Evolutionary conservation across 2,888 invertebrate species (phyloP).

Genomic region (Venusia cambrica): DNA sequence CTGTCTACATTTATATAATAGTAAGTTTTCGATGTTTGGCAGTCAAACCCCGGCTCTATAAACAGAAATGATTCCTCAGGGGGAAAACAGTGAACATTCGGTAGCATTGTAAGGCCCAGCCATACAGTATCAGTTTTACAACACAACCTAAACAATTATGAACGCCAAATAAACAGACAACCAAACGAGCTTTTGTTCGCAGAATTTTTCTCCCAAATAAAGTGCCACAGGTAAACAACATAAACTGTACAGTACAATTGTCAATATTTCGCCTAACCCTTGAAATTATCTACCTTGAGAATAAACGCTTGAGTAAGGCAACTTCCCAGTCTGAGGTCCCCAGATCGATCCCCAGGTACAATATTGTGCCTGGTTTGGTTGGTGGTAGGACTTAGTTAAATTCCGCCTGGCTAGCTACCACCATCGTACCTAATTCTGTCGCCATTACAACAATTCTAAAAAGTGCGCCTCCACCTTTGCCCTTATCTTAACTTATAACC

Average conservation of each 20-base stretch:
- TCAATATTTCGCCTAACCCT: conserved; percentile 11
- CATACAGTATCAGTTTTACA: conserved; percentile 10
- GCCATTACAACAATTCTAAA: no score
- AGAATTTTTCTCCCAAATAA: conserved; percentile 24
- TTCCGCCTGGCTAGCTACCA: no score
- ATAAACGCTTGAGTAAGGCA: no score
- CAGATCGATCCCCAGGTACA: no score
- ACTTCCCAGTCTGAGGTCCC: no score
- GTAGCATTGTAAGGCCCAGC: conserved; percentile 19
- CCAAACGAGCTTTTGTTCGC: conserved; percentile 22
- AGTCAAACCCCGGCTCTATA: conserved; percentile 10
- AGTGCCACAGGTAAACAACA: conserved; percentile 16
- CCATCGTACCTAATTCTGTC: no score
- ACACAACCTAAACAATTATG: conserved; percentile 27
- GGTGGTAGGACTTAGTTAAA: no score
- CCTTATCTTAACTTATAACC: no score
- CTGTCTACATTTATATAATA: no score
- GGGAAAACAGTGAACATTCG: conserved; percentile 17
- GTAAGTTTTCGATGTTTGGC: conserved; percentile 10
- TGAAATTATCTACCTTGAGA: no score
- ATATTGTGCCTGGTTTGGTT: no score
- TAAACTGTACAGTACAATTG: conserved; percentile 12
- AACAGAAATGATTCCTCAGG: conserved; percentile 6
- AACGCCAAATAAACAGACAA: conserved; percentile 26
- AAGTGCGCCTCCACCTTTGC: no score